Conservation (phyloP, 30 jellyfish, hydroid and myxozoan species). For the Aurelia aurita complex sp. Pacific region DNA sequence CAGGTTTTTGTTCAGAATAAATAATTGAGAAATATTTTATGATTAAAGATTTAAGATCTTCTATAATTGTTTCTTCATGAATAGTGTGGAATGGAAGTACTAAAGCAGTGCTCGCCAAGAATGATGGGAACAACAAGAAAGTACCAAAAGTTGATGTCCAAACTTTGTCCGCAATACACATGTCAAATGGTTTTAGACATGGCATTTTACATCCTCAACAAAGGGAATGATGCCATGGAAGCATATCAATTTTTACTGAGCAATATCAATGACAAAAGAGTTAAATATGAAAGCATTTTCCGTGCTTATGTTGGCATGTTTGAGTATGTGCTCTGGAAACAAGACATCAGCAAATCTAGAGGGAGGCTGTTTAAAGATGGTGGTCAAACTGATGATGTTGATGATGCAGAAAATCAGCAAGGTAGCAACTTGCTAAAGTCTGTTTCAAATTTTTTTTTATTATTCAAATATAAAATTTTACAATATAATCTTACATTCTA, state of each 20-base stretch:
- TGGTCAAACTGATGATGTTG: background rate
- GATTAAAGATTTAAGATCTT: background rate
- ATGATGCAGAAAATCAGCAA: constrained; percentile 4
- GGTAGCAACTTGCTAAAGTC: too few species aligned
- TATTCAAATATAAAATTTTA: too few species aligned
- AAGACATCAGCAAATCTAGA: background rate
- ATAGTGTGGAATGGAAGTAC: constrained; percentile 65
- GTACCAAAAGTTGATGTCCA: constrained; percentile 37
- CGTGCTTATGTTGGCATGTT: constrained; percentile 57
- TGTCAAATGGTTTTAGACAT: constrained; percentile 38
- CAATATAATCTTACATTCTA: too few species aligned
- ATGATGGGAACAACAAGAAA: constrained; percentile 44
- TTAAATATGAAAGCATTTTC: constrained; percentile 23
- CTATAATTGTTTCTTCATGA: background rate
- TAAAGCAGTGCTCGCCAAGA: constrained; percentile 36
- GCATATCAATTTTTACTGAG: constrained; percentile 42
- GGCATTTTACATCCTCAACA: constrained; percentile 36
- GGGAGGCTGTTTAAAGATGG: background rate
- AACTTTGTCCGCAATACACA: constrained; percentile 49
- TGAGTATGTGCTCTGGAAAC: constrained; percentile 51
- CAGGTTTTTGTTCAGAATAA: background rate
- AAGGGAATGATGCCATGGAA: constrained; percentile 36
- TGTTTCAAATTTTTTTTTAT: too few species aligned
- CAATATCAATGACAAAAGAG: constrained; percentile 17
- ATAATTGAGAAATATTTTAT: background rate